Conservation (phyloP, 2,113 vertebrate species). For the Laticauda colubrina region DNA sequence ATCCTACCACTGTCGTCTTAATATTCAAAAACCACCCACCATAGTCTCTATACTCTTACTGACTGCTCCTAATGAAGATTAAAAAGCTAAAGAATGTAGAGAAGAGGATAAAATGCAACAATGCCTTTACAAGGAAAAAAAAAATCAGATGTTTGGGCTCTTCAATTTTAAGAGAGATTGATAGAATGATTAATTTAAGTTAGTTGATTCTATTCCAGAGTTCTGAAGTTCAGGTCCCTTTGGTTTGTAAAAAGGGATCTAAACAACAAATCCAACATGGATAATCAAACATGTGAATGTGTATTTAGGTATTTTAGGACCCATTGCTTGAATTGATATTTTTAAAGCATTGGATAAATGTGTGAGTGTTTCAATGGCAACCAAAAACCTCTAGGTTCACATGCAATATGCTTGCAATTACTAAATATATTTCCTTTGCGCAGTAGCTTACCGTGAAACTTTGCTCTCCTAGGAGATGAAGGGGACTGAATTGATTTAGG, state of each 20-base stretch:
- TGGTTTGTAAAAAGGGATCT: neutral
- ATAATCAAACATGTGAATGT: neutral
- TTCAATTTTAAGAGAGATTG: neutral
- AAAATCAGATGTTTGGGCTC: neutral
- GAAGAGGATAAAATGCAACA: neutral
- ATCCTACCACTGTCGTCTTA: neutral
- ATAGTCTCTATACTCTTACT: neutral
- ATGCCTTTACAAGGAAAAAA: neutral
- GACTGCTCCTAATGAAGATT: neutral
- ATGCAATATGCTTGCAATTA: neutral
- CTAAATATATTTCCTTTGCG: neutral
- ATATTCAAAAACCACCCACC: neutral
- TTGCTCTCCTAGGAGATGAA: neutral
- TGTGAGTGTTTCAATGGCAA: neutral
- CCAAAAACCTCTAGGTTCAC: neutral
- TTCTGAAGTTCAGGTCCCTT: neutral
- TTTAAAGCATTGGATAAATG: neutral
- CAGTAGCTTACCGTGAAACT: neutral
- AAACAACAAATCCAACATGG: neutral
- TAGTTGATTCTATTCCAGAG: neutral
- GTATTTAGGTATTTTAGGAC: neutral
- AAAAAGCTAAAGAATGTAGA: neutral
- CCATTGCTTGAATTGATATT: neutral
- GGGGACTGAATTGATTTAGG: neutral
- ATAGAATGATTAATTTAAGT: neutral